Evolutionary conservation across 2,888 invertebrate species (phyloP).

Genomic region (Nasonovia ribisnigri): DNA sequence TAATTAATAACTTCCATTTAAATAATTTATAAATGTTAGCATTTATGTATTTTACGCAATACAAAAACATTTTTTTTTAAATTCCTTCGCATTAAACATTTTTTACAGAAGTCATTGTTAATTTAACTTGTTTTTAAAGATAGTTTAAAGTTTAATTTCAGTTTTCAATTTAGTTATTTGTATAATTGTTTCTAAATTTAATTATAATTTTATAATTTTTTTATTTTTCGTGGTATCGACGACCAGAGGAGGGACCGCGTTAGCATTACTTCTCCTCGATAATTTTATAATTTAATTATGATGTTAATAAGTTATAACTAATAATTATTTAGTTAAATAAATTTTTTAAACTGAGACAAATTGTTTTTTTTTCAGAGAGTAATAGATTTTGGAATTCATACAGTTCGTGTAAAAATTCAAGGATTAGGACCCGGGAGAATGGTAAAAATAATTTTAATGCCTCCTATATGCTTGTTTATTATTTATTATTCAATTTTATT

Average conservation of each 20-base stretch:
- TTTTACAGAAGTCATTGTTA: background rate
- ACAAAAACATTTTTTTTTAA: too few relatives aligned
- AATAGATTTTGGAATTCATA: constrained; percentile 80
- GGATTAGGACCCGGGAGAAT: constrained; percentile 92
- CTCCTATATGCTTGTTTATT: background rate
- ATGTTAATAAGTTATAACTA: constrained; percentile 29
- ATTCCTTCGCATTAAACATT: too few relatives aligned
- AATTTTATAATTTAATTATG: constrained; percentile 22
- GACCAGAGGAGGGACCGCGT: too few relatives aligned
- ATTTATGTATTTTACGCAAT: too few relatives aligned
- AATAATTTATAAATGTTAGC: too few relatives aligned
- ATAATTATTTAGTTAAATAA: background rate
- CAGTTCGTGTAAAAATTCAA: constrained; percentile 81
- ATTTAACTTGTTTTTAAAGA: background rate
- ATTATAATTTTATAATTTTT: too few relatives aligned
- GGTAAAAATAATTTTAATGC: constrained; percentile 74
- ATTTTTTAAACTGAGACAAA: background rate
- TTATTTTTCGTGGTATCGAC: too few relatives aligned
- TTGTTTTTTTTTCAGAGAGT: constrained; percentile 75
- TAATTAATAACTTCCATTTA: too few relatives aligned
- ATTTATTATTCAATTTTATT: too few relatives aligned
- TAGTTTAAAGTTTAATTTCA: too few relatives aligned
- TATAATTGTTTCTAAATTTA: constrained; percentile 30
- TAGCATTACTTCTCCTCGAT: too few relatives aligned
- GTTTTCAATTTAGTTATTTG: background rate